These are phyloP conservation scores for Drosophila orena DNA, from an alignment of 1,140 invertebrate genomes.

Conservation along the genomic window DNA sequence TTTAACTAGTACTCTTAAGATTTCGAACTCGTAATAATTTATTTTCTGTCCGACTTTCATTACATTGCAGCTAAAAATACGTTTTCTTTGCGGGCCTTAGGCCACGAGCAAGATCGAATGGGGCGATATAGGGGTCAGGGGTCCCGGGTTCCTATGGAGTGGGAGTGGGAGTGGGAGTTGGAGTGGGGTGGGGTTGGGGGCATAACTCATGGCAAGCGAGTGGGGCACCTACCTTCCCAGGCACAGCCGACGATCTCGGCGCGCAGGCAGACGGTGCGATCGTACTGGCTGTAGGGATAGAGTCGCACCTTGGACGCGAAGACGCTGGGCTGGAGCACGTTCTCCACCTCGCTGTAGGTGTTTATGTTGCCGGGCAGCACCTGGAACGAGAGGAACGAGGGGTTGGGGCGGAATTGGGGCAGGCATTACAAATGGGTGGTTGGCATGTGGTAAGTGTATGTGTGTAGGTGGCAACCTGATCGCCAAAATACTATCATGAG, in stretches of 20 bases:
- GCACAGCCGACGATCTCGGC: slow-evolving; percentile 95
- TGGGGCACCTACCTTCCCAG: slow-evolving; percentile 90
- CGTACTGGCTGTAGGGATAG: slow-evolving; percentile 94
- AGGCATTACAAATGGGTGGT: slow-evolving; percentile 62
- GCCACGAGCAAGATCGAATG: slow-evolving; percentile 57
- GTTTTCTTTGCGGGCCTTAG: slow-evolving; percentile 31
- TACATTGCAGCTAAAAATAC: background rate
- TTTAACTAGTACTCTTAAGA: background rate
- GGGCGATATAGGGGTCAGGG: background rate
- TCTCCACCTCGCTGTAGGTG: slow-evolving; percentile 92
- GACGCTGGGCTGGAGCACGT: slow-evolving; percentile 92
- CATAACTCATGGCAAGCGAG: no score
- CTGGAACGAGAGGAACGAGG: slow-evolving; percentile 88
- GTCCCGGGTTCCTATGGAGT: no score
- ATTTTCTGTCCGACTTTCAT: background rate
- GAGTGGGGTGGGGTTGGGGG: no score
- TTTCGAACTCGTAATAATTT: background rate
- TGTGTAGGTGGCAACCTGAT: slow-evolving; percentile 33
- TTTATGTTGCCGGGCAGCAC: slow-evolving; percentile 94
- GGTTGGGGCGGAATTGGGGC: no score
- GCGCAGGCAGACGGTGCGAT: slow-evolving; percentile 95
- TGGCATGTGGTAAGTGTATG: no score
- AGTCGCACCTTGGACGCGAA: slow-evolving; percentile 94
- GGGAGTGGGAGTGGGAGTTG: no score
- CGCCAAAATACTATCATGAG: slow-evolving; percentile 5